Conservation (phyloP, 35 echinoderm and acorn worm genomes). For the Diadema setosum region DNA sequence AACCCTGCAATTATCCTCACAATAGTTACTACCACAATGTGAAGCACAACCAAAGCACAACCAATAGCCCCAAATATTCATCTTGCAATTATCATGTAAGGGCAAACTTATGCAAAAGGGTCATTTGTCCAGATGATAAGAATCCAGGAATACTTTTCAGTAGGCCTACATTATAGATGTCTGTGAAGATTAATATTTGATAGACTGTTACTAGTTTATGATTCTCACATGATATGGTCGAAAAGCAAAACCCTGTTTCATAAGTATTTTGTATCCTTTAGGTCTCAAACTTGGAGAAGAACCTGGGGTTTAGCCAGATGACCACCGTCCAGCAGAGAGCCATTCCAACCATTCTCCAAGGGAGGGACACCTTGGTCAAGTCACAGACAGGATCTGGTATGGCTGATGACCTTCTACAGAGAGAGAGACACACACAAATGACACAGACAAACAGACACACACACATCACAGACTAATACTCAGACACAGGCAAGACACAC, state of each 20-base stretch:
- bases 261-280: conserved; percentile 8
- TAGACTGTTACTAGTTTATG: background rate
- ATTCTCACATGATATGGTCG: too few relatives aligned
- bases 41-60: too few relatives aligned
- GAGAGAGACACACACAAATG: too few relatives aligned
- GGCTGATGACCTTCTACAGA: too few relatives aligned
- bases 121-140: background rate
- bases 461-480: too few relatives aligned
- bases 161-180: background rate
- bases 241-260: background rate
- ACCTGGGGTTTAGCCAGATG: conserved; percentile 71
- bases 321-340: conserved; percentile 80
- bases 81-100: too few relatives aligned
- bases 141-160: background rate
- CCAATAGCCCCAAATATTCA: too few relatives aligned
- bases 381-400: conserved; percentile 98
- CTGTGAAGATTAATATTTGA: background rate
- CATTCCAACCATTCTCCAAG: conserved; percentile 71
- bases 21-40: too few relatives aligned
- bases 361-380: conserved; percentile 76
- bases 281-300: conserved; percentile 92
- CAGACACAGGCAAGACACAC: too few relatives aligned
- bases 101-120: background rate
- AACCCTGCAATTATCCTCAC: too few relatives aligned
- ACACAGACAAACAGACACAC: too few relatives aligned